Evolutionary conservation across 2,888 invertebrate species (phyloP).

Genomic region (Sinotaia quadrata): DNA sequence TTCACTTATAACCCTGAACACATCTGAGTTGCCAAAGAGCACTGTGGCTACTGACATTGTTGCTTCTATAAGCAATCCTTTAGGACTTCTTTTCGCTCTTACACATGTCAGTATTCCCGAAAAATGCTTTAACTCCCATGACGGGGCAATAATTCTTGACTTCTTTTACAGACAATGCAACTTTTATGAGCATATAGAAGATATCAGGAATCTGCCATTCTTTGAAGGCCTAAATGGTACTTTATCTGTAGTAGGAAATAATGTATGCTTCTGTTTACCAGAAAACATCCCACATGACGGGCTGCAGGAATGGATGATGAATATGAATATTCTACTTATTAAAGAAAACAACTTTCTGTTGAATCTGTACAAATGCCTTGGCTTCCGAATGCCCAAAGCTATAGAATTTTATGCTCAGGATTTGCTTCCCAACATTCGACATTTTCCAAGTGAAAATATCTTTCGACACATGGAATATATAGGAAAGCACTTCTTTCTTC

Average conservation of each 20-base stretch:
- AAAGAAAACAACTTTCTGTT: neutral
- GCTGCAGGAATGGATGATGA: neutral
- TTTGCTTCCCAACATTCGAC: neutral
- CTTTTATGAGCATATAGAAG: neutral
- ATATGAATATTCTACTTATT: neutral
- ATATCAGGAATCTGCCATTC: neutral
- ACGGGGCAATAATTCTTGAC: neutral
- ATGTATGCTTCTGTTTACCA: neutral
- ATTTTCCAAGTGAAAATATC: slow-evolving; percentile 7
- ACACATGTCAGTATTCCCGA: neutral
- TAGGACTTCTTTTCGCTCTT: slow-evolving; percentile 5
- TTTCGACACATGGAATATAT: slow-evolving; percentile 16
- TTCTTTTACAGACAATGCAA: slow-evolving; percentile 3
- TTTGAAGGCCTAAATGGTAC: slow-evolving; percentile 12
- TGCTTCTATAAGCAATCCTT: slow-evolving; percentile 5
- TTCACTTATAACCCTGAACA: neutral
- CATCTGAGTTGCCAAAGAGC: neutral
- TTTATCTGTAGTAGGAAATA: neutral
- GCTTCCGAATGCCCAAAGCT: neutral
- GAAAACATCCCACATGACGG: neutral
- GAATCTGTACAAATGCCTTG: neutral
- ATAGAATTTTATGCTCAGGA: neutral
- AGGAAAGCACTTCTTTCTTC: neutral
- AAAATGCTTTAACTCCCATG: neutral
- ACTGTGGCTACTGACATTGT: neutral